Evolutionary conservation across 2,113 vertebrate species (phyloP), one percentile per base, ranked within the genome.

Genomic region (Ia io): DNA sequence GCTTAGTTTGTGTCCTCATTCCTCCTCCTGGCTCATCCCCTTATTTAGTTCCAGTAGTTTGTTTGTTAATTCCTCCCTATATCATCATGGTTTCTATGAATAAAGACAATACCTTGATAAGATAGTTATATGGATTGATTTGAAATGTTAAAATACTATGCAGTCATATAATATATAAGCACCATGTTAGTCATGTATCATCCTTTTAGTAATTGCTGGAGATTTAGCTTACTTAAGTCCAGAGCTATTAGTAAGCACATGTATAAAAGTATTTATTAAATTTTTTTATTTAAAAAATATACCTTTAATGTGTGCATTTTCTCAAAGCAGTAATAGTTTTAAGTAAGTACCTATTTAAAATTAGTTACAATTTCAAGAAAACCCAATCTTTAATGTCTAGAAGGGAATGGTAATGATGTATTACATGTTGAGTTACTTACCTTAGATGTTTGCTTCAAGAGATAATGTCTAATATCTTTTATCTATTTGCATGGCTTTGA

Each of bases 401-500:
- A 94, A 90, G 95, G 28, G 40, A 73, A 3, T 17, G 3, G 9
- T 59, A 25, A 1, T 6, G 5, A 49, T 53, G 9, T 13, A 1
- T 8, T 94, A 44, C 14, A 83, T 74, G 84, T 69, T 6, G 30
- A 84, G 20, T 47, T n/a, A 88, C 3, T 88, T 95, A 40, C 4
- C 6, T 59, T 87, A 95, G 56, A 84, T 17, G 49, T 51, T 63
- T 91, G 76, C 87, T 96, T 84, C 83, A 71, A 95, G 30, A 92
- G 76, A 92, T 0, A 0, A 12, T 93, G 18, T 89, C 53, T 94
- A 18, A 82, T 95, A 32, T 44, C 0, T 85, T 97, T 97, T 95
- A 35, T 74, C 30, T 93, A 5, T 95, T 95, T 80, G 23, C n/a
- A 47, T 59, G 95, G 17, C 74, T 97, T 87, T 84, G 85, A 88